phyloP scores from a whole-genome alignment of 2,888 invertebrate species.

The Rhagium mordax region DNA sequence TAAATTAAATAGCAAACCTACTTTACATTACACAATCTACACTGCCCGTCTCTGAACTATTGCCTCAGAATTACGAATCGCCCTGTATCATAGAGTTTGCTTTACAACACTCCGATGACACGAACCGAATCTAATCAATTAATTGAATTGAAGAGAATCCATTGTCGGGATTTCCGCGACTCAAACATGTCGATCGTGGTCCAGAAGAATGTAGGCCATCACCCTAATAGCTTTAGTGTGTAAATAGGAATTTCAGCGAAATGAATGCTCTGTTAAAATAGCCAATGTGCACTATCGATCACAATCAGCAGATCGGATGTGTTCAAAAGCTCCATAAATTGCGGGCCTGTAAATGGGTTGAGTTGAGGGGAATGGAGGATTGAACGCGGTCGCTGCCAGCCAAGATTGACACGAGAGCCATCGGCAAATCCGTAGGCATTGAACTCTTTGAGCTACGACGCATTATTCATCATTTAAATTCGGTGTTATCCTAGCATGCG shows the following conservation, averaged over 20 bases:
- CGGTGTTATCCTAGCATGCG: slow-evolving; percentile 31
- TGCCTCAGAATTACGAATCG: no score
- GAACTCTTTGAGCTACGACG: slow-evolving; percentile 41
- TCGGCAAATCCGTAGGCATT: slow-evolving; percentile 44
- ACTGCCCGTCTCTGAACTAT: no score
- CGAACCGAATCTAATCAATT: background rate
- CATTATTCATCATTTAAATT: slow-evolving; percentile 48
- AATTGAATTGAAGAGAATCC: background rate
- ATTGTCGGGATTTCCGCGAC: background rate
- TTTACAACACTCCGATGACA: no score
- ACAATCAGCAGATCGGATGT: slow-evolving; percentile 48
- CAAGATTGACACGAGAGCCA: slow-evolving; percentile 46
- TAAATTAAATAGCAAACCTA: no score
- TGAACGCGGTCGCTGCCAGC: slow-evolving; percentile 35
- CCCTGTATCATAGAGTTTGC: no score
- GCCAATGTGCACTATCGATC: slow-evolving; percentile 47
- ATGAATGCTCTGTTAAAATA: slow-evolving; percentile 36
- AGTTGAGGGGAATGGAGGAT: background rate
- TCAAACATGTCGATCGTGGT: background rate
- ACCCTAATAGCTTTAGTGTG: slow-evolving; percentile 28
- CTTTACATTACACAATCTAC: no score
- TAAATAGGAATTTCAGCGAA: slow-evolving; percentile 32
- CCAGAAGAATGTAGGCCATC: slow-evolving; percentile 16
- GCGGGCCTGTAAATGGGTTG: slow-evolving; percentile 30
- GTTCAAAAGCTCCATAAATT: slow-evolving; percentile 51